phyloP scores from a whole-genome alignment of 2,888 invertebrate species.

The Stomorhina lunata region DNA sequence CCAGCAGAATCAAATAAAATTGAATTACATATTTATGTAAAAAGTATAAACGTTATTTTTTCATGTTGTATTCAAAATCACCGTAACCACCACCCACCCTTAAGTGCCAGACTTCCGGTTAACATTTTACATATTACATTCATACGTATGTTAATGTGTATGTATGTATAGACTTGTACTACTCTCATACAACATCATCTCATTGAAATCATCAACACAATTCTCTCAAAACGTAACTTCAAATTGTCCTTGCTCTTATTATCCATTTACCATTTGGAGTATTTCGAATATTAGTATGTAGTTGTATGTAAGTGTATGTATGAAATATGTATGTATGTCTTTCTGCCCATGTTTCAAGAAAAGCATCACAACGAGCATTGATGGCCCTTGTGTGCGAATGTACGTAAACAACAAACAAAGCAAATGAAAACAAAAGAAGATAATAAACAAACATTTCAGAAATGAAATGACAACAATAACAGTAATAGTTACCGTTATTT shows the following conservation, averaged over 20 bases:
- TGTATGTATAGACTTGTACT: not conserved
- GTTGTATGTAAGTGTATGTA: too few relatives aligned
- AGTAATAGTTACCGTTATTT: constrained; percentile 45
- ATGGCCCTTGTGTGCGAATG: not conserved
- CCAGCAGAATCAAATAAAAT: constrained; percentile 41
- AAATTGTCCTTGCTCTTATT: constrained; percentile 64
- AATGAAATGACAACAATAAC: constrained; percentile 14
- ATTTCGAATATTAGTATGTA: not conserved
- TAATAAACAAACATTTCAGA: constrained; percentile 12
- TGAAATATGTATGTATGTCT: not conserved
- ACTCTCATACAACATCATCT: constrained; percentile 27
- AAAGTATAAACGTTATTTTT: constrained; percentile 24
- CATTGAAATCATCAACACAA: constrained; percentile 22
- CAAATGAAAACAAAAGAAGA: constrained; percentile 28
- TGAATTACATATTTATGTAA: constrained; percentile 26
- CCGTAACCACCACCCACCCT: constrained; percentile 59
- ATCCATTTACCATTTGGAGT: constrained; percentile 40
- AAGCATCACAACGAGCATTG: too few relatives aligned
- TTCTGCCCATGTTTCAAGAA: not conserved
- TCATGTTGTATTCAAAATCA: constrained; percentile 8
- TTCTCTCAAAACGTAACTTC: constrained; percentile 41
- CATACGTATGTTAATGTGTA: not conserved
- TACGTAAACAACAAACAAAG: constrained; percentile 21
- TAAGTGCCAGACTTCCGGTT: constrained; percentile 56
- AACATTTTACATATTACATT: constrained; percentile 26